A percentile compares a stretch with the other conserved stretches of the same genome.
These are phyloP conservation scores for Trachelus troglodyta DNA, from an alignment of 2,888 invertebrate species.

Conservation along the genomic window DNA sequence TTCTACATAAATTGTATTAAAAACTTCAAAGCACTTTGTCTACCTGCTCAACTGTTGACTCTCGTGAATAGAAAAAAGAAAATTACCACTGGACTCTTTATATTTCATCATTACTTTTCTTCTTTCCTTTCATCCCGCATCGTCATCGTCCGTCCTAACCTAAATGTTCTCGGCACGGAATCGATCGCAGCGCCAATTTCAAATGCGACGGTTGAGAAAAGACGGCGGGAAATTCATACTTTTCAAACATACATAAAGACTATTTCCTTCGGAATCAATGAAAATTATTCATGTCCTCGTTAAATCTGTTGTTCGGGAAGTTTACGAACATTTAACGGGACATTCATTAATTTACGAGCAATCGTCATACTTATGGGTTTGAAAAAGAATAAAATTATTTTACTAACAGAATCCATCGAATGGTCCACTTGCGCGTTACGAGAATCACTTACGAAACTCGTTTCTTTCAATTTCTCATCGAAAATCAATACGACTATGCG, in stretches of 20 bases:
- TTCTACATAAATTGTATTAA: neutral
- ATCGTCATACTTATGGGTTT: neutral
- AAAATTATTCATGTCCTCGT: neutral
- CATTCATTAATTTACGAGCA: neutral
- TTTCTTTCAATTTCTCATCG: neutral
- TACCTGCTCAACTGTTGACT: neutral
- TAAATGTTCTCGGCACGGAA: too few relatives aligned
- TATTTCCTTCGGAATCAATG: neutral
- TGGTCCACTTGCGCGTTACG: neutral
- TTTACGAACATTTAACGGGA: neutral
- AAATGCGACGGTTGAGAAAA: neutral
- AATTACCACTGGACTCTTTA: neutral
- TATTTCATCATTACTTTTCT: neutral
- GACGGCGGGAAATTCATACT: neutral
- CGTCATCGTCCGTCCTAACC: too few relatives aligned
- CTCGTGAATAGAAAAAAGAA: neutral
- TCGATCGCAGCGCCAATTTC: neutral
- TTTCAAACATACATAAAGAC: neutral
- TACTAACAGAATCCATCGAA: neutral
- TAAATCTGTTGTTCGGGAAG: neutral
- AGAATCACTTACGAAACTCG: neutral
- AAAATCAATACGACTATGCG: neutral
- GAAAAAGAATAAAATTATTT: neutral
- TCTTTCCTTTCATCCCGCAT: too few relatives aligned
- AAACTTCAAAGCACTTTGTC: neutral